A percentile compares a stretch with the other conserved stretches of the same genome.
phyloP scores from a whole-genome alignment of 2,113 vertebrate genomes.

The Etia nguti region DNA sequence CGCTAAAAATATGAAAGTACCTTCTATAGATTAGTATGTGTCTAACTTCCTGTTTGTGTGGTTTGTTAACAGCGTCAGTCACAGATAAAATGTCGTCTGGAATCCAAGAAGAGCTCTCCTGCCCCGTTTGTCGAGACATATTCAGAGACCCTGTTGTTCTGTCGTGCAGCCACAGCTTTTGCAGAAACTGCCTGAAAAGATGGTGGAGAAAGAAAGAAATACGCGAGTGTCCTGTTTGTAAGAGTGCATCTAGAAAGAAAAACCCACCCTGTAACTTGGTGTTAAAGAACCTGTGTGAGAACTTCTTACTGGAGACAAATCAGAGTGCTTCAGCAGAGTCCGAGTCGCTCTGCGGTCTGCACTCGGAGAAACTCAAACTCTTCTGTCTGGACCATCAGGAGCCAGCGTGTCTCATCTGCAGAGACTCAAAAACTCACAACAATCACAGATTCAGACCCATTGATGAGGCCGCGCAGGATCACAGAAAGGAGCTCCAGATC shows the following conservation, averaged over 20 bases:
- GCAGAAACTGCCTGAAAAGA: neutral
- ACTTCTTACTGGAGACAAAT: neutral
- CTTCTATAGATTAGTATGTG: neutral
- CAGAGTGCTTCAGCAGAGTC: neutral
- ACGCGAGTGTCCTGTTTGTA: neutral
- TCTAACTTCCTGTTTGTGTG: neutral
- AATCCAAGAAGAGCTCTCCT: neutral
- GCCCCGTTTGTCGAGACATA: neutral
- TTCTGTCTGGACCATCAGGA: neutral
- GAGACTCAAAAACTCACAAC: neutral
- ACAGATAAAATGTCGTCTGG: neutral
- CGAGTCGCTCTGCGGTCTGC: neutral
- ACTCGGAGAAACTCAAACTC: neutral
- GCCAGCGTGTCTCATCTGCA: neutral
- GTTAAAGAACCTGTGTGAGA: neutral
- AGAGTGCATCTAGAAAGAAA: neutral
- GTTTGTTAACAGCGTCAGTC: neutral
- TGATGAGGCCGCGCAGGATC: neutral
- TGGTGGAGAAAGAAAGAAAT: neutral
- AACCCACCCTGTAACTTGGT: neutral
- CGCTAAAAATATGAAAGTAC: neutral
- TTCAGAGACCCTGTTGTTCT: neutral
- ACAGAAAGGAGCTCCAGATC: neutral
- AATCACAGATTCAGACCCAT: neutral
- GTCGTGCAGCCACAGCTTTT: conserved; percentile 5